These are phyloP conservation scores for Procavia capensis DNA, from an alignment of 2,113 vertebrate genomes.

Conservation along the genomic window DNA sequence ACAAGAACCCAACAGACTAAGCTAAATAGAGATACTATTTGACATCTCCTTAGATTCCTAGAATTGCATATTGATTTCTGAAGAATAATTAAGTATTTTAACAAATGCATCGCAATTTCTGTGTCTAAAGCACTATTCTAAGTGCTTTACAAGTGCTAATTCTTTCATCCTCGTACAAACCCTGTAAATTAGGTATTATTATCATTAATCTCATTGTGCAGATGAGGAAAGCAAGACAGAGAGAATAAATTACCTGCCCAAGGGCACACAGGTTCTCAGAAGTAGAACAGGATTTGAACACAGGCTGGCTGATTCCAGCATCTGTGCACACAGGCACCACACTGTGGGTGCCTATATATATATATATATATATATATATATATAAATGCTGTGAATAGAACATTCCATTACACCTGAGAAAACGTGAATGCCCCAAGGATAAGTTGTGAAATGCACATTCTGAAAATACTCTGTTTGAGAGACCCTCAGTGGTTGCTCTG, in stretches of 20 bases:
- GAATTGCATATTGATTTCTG: background rate
- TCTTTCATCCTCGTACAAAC: background rate
- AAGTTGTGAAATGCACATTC: background rate
- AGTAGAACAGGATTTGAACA: background rate
- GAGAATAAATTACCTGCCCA: background rate
- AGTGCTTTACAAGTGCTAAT: background rate
- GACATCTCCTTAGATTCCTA: background rate
- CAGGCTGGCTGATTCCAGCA: background rate
- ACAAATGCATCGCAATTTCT: background rate
- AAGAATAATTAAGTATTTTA: constrained; percentile 5
- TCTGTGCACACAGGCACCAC: rapidly evolving
- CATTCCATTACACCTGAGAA: background rate
- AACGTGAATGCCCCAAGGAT: background rate
- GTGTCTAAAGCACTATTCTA: background rate
- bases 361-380: too few relatives aligned
- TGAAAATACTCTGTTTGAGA: background rate
- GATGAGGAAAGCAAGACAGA: constrained; percentile 1
- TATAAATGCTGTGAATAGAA: background rate
- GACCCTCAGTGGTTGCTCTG: background rate
- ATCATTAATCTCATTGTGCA: background rate
- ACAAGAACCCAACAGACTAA: background rate
- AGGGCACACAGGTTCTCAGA: background rate
- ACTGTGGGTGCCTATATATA: too few relatives aligned
- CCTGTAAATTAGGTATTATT: background rate
- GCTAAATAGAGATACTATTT: background rate